Conservation (phyloP, 2,797 vertebrate genomes). For the Vireo griseus region DNA sequence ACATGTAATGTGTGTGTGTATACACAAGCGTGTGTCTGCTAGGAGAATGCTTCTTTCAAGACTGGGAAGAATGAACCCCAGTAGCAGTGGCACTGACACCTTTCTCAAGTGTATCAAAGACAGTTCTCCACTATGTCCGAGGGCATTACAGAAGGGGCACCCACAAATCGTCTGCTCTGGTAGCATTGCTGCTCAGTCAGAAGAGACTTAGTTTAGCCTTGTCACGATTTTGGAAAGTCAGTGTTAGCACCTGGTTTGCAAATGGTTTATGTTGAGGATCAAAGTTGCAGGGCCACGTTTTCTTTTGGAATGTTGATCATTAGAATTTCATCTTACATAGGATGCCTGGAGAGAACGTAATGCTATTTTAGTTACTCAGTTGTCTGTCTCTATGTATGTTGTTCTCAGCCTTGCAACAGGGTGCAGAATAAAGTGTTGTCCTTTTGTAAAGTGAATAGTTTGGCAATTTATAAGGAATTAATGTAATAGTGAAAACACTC, state of each 20-base stretch:
- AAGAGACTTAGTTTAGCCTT: background rate
- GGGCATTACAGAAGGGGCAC: background rate
- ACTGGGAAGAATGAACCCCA: background rate
- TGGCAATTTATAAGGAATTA: background rate
- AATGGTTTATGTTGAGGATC: background rate
- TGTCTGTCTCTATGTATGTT: background rate
- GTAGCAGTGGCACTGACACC: background rate
- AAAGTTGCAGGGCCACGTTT: background rate
- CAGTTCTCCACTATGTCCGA: fast-evolving
- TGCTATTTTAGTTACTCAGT: background rate
- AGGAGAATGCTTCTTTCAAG: background rate
- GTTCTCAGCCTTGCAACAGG: background rate
- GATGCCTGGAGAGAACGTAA: background rate
- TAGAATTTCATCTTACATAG: background rate
- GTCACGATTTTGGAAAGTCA: background rate
- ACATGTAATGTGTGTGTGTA: fast-evolving
- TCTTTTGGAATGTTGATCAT: background rate
- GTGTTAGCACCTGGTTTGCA: background rate
- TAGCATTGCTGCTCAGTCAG: background rate
- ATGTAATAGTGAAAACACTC: background rate
- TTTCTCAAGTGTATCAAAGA: background rate
- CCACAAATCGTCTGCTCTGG: too few relatives aligned
- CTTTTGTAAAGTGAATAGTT: background rate
- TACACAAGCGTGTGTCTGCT: background rate
- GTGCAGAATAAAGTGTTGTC: background rate